Evolutionary conservation across 2,888 invertebrate genomes (phyloP).

Genomic region (Argyra leucocephala): DNA sequence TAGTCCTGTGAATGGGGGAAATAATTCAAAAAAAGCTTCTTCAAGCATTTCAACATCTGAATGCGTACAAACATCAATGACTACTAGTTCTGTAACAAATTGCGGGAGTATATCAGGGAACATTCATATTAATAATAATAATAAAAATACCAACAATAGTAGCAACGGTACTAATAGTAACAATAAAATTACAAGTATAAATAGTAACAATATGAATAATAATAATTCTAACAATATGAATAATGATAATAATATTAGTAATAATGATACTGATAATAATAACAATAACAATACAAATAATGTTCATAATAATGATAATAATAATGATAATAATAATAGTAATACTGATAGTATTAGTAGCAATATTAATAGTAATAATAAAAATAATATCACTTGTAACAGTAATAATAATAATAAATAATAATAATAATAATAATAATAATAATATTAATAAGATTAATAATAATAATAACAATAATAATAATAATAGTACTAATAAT

Average conservation of each 20-base stretch:
- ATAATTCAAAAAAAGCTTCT: no score
- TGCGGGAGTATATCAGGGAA: no score
- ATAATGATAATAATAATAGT: slow-evolving; percentile 19
- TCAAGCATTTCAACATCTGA: no score
- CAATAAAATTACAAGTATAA: background rate
- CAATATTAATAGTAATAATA: slow-evolving; percentile 20
- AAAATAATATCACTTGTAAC: slow-evolving; percentile 29
- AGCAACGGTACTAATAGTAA: background rate
- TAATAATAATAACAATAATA: slow-evolving; percentile 13
- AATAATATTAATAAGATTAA: no score
- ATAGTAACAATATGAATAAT: slow-evolving; percentile 25
- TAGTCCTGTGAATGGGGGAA: background rate
- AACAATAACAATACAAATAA: slow-evolving; percentile 12
- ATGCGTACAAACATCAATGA: no score
- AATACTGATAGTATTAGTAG: slow-evolving; percentile 12
- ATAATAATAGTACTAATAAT: background rate
- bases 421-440: slow-evolving; percentile 27
- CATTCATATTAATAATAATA: background rate
- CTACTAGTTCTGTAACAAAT: no score
- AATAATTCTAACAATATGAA: slow-evolving; percentile 26
- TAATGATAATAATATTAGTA: background rate
- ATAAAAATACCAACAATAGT: background rate
- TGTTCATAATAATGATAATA: slow-evolving; percentile 9
- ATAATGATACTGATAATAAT: slow-evolving; percentile 15
- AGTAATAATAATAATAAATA: slow-evolving; percentile 13